Evolutionary conservation across 2,888 invertebrate genomes (phyloP), one percentile per base, ranked within the genome.

Genomic region (Diaprepes abbreviatus): DNA sequence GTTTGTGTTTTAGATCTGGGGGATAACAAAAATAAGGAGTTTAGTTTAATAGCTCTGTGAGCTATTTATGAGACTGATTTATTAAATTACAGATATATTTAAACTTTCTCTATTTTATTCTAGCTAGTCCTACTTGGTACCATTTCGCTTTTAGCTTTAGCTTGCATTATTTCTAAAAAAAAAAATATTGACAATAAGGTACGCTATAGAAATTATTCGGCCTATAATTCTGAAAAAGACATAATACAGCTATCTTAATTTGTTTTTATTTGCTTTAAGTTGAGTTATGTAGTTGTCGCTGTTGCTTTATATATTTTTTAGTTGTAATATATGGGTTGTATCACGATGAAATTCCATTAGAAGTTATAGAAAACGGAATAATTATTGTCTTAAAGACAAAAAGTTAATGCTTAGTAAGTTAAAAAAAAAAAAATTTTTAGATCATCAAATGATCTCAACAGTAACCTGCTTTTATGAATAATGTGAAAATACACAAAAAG

Each of bases 1-100:
- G n/a, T n/a, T n/a, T n/a, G n/a, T 21, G 36, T 16, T 19, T 35
- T 12, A 21, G n/a, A n/a, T 36, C 16, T 45, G 48, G 48, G 14
- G 48, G 35, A 16, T 50, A 50, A 14, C 16, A 28, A 50, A 28
- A 28, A 12, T 6, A 28, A 50, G n/a, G n/a, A n/a, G n/a, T n/a
- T n/a, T n/a, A n/a, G 28, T 50, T 50, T 38, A 55, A 21, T 55
- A 62, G 50, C 50, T 38, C 40, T 36, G 36, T 35, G 24, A 52
- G 52, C 48, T 60, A 28, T 50, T 50, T 52, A 62, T 62, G 62
- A 62, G 62, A 62, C 62, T 62, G 62, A 62, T 62, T 52, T 16
- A 24, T 50, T 38, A 21, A 48, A 50, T 14, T 50, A 62, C 52
- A 36, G 7, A 16, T 50, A 62, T 52, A 50, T 36, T n/a, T 62